Evolutionary conservation across 2,888 invertebrate species (phyloP).

Genomic region (Brenthis daphne): DNA sequence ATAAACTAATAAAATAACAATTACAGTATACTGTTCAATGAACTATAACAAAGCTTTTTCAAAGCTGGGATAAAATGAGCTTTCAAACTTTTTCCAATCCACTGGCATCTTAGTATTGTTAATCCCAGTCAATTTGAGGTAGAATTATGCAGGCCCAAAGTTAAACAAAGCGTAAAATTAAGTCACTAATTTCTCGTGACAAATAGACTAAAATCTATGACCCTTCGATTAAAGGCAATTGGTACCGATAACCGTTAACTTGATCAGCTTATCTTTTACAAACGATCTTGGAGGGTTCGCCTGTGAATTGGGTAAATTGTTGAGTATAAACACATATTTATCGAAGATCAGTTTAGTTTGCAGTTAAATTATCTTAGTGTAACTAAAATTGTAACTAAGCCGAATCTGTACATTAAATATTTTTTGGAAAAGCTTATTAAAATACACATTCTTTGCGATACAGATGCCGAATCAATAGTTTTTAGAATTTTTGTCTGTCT

Average conservation of each 20-base stretch:
- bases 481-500: too few relatives aligned
- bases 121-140: conserved; percentile 25
- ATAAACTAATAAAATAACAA: too few relatives aligned
- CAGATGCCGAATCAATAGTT: too few relatives aligned
- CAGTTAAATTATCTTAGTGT: too few relatives aligned
- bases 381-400: too few relatives aligned
- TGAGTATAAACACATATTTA: conserved; percentile 7
- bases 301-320: conserved; percentile 25
- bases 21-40: too few relatives aligned
- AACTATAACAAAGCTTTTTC: background rate
- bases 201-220: conserved; percentile 47
- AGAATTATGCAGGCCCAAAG: conserved; percentile 37
- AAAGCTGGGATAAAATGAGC: background rate
- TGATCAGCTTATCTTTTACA: conserved; percentile 45
- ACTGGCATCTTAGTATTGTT: conserved; percentile 21
- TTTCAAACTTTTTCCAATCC: conserved; percentile 25
- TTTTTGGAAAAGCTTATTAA: too few relatives aligned
- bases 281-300: conserved; percentile 48
- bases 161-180: conserved; percentile 53
- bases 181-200: conserved; percentile 47
- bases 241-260: conserved; percentile 43
- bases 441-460: too few relatives aligned
- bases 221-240: conserved; percentile 52
- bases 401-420: too few relatives aligned
- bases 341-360: background rate